Base-by-base conservation (phyloP, 2,113 vertebrate species). In the Melanerpes aurifrons region DNA sequence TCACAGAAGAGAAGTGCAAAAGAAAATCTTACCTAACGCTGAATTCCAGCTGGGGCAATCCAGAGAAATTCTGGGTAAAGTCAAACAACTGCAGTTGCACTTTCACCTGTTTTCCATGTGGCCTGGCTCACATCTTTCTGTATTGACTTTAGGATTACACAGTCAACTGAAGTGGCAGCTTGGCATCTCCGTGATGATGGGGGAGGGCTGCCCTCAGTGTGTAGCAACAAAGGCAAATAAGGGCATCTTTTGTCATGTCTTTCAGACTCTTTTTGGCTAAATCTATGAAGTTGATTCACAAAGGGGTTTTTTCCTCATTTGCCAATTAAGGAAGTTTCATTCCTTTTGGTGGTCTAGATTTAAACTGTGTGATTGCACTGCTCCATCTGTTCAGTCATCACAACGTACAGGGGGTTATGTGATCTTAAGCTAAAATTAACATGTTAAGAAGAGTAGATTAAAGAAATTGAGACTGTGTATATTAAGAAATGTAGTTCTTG, bases 331-430 rank as follows among this genome's bases (percentile, higher is more conserved):
- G 56, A 80, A 89, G 82, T 64, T 90, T 77, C 68, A 61, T 71
- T 93, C 62, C 68, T 86, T 86, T 90, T 86, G 74, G 48, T 31
- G 86, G 53, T 78, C 69, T 71, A 9, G 82, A 48, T 80, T 81
- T 32, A 48, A 87, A 62, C 43, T 74, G 28, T 2, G 2, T 67
- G 82, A 61, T 86, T 78, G 86, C 73, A 37, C 35, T 61, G 76
- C 43, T 90, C 93, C 86, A 86, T 96, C 96, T 96, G 92, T 88
- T 92, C 80, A 78, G 66, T 50, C 69, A 4, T 54, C 82, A 75
- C 86, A 94, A 61, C 86, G 61, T 48, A 80, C 57, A 62, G 92
- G 73, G 66, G 70, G 82, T 96, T 90, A 47, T 77, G 62, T 81
- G 79, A 68, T 71, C 80, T 81, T 80, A 53, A 80, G 37, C 86